These are phyloP conservation scores for Mormyrus lacerda DNA, from an alignment of 2,113 vertebrate species.

Conservation along the genomic window DNA sequence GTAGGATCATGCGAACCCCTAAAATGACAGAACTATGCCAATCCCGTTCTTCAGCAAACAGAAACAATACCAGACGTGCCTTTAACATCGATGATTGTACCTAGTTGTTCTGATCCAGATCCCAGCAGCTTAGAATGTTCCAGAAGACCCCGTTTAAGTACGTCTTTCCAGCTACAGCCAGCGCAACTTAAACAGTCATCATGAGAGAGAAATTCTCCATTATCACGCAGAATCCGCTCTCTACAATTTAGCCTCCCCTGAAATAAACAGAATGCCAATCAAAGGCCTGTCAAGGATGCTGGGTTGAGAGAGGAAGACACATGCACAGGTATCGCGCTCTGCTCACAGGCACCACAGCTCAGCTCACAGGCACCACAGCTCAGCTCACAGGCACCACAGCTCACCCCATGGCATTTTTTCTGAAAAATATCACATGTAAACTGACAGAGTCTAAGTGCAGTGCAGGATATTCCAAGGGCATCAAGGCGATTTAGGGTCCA, in stretches of 20 bases:
- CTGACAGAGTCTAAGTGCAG: neutral
- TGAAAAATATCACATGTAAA: neutral
- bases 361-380: neutral
- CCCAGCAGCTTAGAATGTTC: neutral
- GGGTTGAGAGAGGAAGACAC: neutral
- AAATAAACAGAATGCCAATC: conserved; percentile 41
- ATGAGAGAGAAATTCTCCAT: conserved; percentile 60
- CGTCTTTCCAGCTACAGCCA: neutral
- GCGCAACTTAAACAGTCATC: conserved; percentile 62
- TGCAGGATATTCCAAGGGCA: neutral
- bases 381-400: neutral
- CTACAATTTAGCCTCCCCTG: conserved; percentile 46
- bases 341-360: neutral
- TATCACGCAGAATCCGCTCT: conserved; percentile 56
- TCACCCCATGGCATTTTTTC: neutral
- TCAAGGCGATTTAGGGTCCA: neutral
- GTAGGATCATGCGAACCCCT: neutral
- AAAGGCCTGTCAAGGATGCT: neutral
- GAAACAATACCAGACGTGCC: neutral
- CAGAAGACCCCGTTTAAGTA: neutral
- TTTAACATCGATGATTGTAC: neutral
- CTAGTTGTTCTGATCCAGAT: neutral
- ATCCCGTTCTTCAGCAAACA: neutral
- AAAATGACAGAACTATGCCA: neutral
- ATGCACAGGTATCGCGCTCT: neutral